These are phyloP conservation scores for Takifugu rubripes DNA, from an alignment of 2,797 vertebrate genomes.

Conservation along the genomic window DNA sequence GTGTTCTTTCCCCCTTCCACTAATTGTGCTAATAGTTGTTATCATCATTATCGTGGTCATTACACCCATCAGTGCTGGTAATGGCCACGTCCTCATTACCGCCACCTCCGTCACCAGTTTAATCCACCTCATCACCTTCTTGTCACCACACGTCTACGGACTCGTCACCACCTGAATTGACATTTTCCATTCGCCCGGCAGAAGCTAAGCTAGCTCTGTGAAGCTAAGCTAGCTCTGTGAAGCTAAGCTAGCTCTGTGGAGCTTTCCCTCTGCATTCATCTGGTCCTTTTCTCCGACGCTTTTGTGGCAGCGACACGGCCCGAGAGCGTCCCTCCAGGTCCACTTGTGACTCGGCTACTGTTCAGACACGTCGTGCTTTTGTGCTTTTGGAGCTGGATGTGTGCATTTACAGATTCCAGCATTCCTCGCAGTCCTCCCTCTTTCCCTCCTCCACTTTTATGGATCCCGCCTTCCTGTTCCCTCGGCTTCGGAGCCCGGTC, in stretches of 20 bases:
- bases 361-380: constrained; percentile 74
- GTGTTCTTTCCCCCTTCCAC: constrained; percentile 7
- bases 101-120: constrained; percentile 16
- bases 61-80: constrained; percentile 47
- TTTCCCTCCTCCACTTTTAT: constrained; percentile 51
- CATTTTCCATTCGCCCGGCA: neutral
- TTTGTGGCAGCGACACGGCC: constrained; percentile 54
- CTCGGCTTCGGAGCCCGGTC: constrained; percentile 48
- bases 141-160: neutral
- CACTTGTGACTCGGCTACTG: constrained; percentile 60
- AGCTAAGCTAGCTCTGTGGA: constrained; percentile 1
- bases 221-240: constrained; percentile 4
- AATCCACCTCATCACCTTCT: constrained; percentile 22
- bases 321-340: constrained; percentile 46
- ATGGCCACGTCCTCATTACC: constrained; percentile 13
- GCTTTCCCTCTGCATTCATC: constrained; percentile 31
- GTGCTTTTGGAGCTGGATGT: constrained; percentile 58
- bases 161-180: constrained; percentile 4
- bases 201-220: neutral
- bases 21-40: constrained; percentile 33
- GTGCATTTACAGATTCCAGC: constrained; percentile 68
- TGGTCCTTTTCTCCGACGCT: constrained; percentile 11
- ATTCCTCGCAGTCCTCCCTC: constrained; percentile 63
- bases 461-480: constrained; percentile 57
- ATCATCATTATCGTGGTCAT: constrained; percentile 44